These are phyloP conservation scores for Phasianus colchicus DNA, from an alignment of 2,113 vertebrate genomes.

Conservation along the genomic window DNA sequence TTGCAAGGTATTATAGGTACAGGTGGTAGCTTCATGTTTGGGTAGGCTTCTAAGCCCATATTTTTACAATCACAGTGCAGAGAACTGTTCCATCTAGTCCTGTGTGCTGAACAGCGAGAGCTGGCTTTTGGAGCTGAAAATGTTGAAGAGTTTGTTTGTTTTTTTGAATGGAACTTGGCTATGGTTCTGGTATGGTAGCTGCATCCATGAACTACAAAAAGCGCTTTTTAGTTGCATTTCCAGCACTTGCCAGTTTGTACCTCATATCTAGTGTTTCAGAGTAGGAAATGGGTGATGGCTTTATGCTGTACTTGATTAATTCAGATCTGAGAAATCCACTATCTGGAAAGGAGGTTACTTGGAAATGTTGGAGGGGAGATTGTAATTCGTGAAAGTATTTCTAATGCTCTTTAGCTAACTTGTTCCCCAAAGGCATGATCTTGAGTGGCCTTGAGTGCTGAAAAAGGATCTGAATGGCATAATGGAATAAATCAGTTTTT, in stretches of 20 bases:
- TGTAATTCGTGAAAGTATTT: neutral
- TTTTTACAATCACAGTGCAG: no score
- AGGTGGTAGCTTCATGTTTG: neutral
- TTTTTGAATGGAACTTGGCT: neutral
- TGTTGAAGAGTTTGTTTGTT: neutral
- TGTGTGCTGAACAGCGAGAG: neutral
- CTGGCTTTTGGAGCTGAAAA: neutral
- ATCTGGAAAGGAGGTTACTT: neutral
- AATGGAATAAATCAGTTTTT: neutral
- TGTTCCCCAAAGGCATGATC: neutral
- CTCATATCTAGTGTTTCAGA: neutral
- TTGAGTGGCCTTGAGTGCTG: neutral
- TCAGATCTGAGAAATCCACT: neutral
- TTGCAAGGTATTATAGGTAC: neutral
- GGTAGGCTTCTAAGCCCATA: neutral
- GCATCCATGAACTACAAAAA: neutral
- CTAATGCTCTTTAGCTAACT: neutral
- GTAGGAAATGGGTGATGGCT: neutral
- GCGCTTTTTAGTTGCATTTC: neutral
- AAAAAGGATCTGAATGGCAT: neutral
- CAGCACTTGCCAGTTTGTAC: neutral
- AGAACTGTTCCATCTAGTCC: neutral
- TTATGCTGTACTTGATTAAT: neutral
- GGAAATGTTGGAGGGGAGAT: neutral
- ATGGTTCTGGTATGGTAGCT: neutral